phyloP scores from a whole-genome alignment of 2,113 vertebrate genomes.

The Athene noctua region DNA sequence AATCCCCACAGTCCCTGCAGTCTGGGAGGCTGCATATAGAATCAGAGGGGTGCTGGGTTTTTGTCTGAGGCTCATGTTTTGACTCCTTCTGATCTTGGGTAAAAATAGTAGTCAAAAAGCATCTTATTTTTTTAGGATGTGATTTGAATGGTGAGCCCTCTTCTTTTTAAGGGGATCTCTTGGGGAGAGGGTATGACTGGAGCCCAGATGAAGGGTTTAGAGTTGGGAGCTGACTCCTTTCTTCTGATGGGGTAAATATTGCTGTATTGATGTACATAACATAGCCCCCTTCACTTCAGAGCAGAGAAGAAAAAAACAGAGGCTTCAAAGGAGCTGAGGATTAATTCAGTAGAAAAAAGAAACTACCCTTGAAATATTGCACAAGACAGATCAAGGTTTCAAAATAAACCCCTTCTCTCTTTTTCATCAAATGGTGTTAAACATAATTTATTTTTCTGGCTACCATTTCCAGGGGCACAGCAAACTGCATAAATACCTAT shows the following conservation, averaged over 20 bases:
- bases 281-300: background rate
- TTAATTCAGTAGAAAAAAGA: background rate
- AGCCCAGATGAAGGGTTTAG: background rate
- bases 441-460: background rate
- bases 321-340: background rate
- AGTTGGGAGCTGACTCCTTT: background rate
- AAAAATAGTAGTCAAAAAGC: background rate
- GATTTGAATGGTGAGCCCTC: background rate
- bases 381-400: background rate
- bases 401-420: background rate
- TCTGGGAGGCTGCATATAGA: background rate
- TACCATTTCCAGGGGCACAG: background rate
- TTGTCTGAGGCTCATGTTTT: background rate
- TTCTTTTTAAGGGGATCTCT: background rate
- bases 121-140: background rate
- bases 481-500: background rate
- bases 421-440: background rate
- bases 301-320: background rate
- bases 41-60: background rate
- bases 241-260: background rate
- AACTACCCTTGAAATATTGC: background rate
- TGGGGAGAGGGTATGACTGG: background rate
- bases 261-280: background rate
- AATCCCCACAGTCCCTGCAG: background rate
- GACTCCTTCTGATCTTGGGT: background rate